Conservation (phyloP, 2,888 invertebrate species). For the Drosophila mimica region DNA sequence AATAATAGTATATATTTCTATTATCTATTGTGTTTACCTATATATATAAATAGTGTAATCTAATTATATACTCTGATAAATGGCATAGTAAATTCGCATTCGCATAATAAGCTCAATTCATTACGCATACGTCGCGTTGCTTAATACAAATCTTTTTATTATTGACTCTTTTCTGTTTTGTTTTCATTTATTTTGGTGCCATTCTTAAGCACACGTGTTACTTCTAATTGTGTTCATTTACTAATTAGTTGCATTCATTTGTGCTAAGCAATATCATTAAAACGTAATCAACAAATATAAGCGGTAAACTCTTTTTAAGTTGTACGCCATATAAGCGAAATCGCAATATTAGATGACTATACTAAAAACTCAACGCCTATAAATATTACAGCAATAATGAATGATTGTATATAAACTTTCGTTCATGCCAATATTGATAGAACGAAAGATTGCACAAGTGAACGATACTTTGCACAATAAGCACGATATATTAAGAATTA, state of each 20-base stretch:
- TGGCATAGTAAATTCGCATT: conserved; percentile 18
- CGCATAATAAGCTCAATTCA: not conserved
- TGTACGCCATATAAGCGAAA: conserved; percentile 42
- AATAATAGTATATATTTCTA: not conserved
- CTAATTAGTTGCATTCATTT: not conserved
- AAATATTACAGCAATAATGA: not conserved
- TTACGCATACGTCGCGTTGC: not conserved
- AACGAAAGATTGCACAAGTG: not conserved
- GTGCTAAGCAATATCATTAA: conserved; percentile 52
- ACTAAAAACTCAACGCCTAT: conserved; percentile 12
- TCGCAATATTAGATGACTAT: conserved; percentile 53
- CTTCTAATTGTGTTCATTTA: conserved; percentile 17
- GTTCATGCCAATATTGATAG: not conserved
- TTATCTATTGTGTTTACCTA: not conserved
- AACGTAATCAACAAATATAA: conserved; percentile 52
- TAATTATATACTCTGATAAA: not conserved
- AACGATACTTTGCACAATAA: not conserved
- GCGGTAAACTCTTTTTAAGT: conserved; percentile 52
- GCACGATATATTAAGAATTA: not conserved
- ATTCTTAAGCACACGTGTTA: conserved; percentile 20
- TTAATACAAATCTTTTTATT: conserved; percentile 8
- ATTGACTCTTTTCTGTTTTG: not conserved
- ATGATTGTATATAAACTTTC: not conserved
- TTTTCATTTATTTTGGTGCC: not conserved
- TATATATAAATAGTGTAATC: not conserved